Conservation (phyloP, 2,113 vertebrate species). For the Eudyptes chrysolophus region DNA sequence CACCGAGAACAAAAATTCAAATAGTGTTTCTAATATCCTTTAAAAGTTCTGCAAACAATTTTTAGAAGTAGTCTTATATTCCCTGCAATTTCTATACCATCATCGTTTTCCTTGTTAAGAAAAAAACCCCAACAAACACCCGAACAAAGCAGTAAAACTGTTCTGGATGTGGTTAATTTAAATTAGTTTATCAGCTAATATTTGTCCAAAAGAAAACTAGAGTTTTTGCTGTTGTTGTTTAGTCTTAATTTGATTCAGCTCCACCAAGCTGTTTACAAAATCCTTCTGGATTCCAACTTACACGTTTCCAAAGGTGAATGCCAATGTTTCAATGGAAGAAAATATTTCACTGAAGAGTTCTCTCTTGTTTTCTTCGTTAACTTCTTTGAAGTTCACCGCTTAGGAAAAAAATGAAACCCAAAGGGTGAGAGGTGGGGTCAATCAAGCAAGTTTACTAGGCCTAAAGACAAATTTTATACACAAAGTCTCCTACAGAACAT, state of each 20-base stretch:
- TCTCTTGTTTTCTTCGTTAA: slow-evolving; percentile 93
- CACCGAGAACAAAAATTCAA: background rate
- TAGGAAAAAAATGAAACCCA: slow-evolving; percentile 2
- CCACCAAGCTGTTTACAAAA: background rate
- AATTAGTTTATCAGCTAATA: background rate
- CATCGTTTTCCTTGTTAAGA: background rate
- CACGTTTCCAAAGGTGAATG: slow-evolving; percentile 98
- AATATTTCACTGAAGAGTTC: slow-evolving; percentile 90
- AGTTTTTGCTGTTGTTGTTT: background rate
- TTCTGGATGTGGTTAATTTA: background rate
- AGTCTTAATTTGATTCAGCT: background rate
- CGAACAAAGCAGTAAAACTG: background rate
- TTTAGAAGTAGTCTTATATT: background rate
- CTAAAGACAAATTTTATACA: background rate
- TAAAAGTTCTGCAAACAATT: background rate
- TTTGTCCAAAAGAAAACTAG: background rate
- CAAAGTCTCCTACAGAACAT: background rate
- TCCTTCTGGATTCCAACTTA: slow-evolving; percentile 77
- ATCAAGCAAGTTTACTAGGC: background rate
- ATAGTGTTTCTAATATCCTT: background rate
- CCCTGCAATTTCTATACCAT: background rate
- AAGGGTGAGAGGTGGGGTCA: background rate
- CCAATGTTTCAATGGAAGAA: slow-evolving; percentile 92
- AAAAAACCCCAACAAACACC: background rate
- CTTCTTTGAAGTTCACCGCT: slow-evolving; percentile 96